Conservation (phyloP, 2,113 vertebrate genomes). For the Anser cygnoides region DNA sequence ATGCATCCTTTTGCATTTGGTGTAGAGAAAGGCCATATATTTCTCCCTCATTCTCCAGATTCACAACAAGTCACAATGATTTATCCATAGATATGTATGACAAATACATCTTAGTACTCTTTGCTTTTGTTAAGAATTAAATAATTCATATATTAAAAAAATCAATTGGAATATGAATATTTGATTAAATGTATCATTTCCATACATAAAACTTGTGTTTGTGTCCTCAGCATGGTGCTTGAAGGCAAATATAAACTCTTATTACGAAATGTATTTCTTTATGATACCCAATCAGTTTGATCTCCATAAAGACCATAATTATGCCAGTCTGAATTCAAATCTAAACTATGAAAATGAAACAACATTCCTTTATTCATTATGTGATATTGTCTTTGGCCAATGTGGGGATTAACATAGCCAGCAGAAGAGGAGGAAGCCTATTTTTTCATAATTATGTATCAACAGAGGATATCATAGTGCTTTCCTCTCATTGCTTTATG, state of each 20-base stretch:
- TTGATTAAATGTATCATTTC: not conserved
- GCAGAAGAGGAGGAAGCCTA: not conserved
- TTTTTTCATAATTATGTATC: not conserved
- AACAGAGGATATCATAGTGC: not conserved
- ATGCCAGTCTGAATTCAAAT: constrained; percentile 28
- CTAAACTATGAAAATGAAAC: constrained; percentile 49
- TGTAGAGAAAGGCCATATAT: not conserved
- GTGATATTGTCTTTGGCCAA: constrained; percentile 38
- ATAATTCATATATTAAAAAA: not conserved
- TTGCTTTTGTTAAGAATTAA: not conserved
- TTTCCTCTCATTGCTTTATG: not conserved
- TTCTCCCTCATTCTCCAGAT: not conserved
- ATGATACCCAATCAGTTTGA: constrained; percentile 19
- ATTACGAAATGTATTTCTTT: not conserved
- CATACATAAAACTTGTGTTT: not conserved
- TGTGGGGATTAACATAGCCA: constrained; percentile 2
- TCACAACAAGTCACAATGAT: not conserved
- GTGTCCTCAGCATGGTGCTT: not conserved
- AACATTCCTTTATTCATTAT: constrained; percentile 26
- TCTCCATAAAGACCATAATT: constrained; percentile 59
- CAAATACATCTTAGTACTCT: not conserved
- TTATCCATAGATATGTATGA: not conserved
- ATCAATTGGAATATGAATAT: not conserved
- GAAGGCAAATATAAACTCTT: not conserved
- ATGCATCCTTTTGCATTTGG: constrained; percentile 9